Evolutionary conservation across 2,797 vertebrate genomes (phyloP).

Genomic region (Nannoperca obscura): DNA sequence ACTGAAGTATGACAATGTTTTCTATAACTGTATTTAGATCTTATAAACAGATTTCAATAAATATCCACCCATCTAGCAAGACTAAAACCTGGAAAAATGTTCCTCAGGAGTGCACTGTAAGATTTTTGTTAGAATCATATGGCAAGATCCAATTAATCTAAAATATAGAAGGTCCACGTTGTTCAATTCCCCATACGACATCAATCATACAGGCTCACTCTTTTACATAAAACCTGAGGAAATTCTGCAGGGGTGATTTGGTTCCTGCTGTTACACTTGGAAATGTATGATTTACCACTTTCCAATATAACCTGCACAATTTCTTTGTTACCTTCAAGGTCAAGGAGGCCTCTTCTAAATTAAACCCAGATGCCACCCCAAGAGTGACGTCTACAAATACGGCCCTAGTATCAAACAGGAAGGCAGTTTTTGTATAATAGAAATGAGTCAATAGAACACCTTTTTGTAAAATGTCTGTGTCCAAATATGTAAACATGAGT

Average conservation of each 20-base stretch:
- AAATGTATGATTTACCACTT: neutral
- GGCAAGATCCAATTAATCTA: neutral
- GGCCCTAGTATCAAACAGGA: neutral
- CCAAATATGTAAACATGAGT: neutral
- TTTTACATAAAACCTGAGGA: neutral
- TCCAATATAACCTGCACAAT: conserved; percentile 8
- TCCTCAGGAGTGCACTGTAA: neutral
- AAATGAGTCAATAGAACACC: neutral
- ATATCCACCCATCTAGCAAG: neutral
- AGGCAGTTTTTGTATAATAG: neutral
- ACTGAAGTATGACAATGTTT: neutral
- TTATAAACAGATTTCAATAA: neutral
- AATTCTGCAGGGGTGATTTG: neutral
- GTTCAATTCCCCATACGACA: neutral
- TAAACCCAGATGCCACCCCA: conserved; percentile 11
- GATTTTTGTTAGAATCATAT: conserved; percentile 1
- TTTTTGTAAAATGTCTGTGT: neutral
- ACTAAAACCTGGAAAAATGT: neutral
- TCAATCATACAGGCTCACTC: too few relatives aligned
- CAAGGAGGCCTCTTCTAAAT: conserved; percentile 38
- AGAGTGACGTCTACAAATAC: neutral
- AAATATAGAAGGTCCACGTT: neutral
- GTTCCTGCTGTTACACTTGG: neutral
- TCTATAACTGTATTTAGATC: neutral
- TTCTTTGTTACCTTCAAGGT: conserved; percentile 24